A percentile compares a stretch with the other conserved stretches of the same genome.
These are phyloP conservation scores for Scrobipalpa costella DNA, from an alignment of 2,888 invertebrate species.

Conservation along the genomic window DNA sequence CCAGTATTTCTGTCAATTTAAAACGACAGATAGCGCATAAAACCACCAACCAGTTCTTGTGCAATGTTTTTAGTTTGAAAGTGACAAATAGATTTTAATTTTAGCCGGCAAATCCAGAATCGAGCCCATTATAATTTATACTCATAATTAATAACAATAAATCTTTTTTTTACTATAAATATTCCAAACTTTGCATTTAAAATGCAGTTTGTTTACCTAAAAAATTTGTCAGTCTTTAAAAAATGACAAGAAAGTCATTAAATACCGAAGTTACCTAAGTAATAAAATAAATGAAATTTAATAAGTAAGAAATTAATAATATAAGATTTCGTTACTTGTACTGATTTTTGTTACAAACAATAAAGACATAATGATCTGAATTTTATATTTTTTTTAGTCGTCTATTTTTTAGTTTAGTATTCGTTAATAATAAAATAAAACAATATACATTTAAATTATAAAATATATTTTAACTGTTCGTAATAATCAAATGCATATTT, in stretches of 20 bases:
- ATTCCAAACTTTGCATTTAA: no score
- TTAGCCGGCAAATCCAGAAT: no score
- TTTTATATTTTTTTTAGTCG: not conserved
- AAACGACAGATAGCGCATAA: no score
- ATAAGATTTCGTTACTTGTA: slow-evolving; percentile 21
- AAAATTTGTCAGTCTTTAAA: not conserved
- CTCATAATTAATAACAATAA: no score
- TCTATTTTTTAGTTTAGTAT: not conserved
- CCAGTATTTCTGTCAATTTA: no score
- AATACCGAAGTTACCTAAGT: slow-evolving; percentile 9
- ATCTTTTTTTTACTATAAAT: no score
- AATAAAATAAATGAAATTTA: not conserved
- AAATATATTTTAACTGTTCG: not conserved
- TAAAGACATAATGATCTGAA: not conserved
- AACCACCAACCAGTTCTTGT: no score
- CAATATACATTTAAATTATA: not conserved
- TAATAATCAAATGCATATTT: not conserved
- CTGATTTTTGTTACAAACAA: slow-evolving; percentile 30
- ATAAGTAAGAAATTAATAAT: not conserved
- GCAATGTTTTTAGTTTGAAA: no score
- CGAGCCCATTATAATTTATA: no score
- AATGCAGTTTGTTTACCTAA: no score
- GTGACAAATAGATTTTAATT: no score
- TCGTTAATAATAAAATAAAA: not conserved
- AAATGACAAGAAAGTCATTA: not conserved